Evolutionary conservation across 2,888 invertebrate genomes (phyloP).

Genomic region (Ichneumon xanthorius): DNA sequence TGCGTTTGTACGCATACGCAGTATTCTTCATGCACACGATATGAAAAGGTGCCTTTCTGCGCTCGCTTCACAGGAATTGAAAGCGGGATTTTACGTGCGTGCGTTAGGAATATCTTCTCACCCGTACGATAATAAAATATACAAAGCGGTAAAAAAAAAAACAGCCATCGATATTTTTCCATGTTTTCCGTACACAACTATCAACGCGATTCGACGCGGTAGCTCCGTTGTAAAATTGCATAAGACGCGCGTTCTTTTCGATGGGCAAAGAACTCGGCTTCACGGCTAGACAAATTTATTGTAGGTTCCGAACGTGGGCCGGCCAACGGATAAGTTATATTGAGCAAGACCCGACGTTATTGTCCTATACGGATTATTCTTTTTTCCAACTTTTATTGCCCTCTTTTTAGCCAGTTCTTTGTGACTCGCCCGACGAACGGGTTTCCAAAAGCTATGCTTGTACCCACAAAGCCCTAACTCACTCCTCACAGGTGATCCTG

Average conservation of each 20-base stretch:
- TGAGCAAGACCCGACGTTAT: constrained; percentile 6
- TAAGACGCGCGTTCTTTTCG: constrained; percentile 28
- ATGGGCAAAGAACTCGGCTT: constrained; percentile 25
- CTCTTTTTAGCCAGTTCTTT: constrained; percentile 60
- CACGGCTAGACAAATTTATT: constrained; percentile 49
- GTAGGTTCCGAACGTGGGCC: constrained; percentile 17
- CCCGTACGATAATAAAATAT: background rate
- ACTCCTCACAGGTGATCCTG: background rate
- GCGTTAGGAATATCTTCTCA: background rate
- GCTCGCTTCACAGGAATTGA: too few relatives aligned
- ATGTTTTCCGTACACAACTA: constrained; percentile 44
- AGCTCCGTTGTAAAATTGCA: constrained; percentile 43
- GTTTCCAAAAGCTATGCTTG: constrained; percentile 17
- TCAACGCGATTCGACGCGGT: constrained; percentile 45
- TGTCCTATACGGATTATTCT: constrained; percentile 34
- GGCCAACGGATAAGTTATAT: constrained; percentile 33
- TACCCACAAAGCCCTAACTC: constrained; percentile 10
- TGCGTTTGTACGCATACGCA: too few relatives aligned
- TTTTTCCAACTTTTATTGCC: constrained; percentile 59
- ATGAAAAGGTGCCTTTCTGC: too few relatives aligned
- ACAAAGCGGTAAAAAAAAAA: background rate
- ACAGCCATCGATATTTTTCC: background rate
- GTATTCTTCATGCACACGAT: too few relatives aligned
- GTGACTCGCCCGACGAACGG: constrained; percentile 47
- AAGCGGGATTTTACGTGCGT: too few relatives aligned